Conservation (phyloP, 2,113 vertebrate species). For the Aegithalos caudatus region DNA sequence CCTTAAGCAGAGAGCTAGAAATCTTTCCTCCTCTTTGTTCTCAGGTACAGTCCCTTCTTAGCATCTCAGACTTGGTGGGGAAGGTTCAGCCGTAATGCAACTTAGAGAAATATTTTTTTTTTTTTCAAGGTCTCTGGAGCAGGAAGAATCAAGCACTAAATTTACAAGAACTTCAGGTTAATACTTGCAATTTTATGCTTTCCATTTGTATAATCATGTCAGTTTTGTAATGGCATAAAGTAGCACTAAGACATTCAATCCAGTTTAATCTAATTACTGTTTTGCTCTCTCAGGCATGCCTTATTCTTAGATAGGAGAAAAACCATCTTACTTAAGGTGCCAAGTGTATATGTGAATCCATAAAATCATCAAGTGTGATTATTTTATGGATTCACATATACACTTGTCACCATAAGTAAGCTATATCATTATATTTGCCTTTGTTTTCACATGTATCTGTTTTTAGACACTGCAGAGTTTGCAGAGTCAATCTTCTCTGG, state of each 20-base stretch:
- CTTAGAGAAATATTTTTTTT: background rate
- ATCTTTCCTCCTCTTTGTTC: background rate
- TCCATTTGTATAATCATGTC: background rate
- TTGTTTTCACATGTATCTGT: background rate
- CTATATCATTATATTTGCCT: background rate
- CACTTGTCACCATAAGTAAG: background rate
- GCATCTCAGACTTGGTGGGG: background rate
- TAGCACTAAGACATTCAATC: conserved; percentile 2
- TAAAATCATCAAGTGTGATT: background rate
- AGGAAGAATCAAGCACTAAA: background rate
- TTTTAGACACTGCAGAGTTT: background rate
- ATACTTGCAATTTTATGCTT: background rate
- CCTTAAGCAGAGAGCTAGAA: background rate
- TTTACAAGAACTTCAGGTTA: background rate
- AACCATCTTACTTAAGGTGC: background rate
- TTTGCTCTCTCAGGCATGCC: background rate
- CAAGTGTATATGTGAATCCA: background rate
- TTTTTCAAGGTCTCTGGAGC: background rate
- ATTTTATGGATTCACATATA: background rate
- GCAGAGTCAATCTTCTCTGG: background rate
- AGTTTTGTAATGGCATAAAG: conserved; percentile 12
- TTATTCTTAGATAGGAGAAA: conserved; percentile 13
- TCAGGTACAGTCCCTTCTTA: background rate
- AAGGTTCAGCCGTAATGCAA: background rate
- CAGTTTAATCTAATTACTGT: conserved; percentile 46